Evolutionary conservation across 2,113 vertebrate species (phyloP), one percentile per base, ranked within the genome.

Genomic region (Entomyzon cyanotis): DNA sequence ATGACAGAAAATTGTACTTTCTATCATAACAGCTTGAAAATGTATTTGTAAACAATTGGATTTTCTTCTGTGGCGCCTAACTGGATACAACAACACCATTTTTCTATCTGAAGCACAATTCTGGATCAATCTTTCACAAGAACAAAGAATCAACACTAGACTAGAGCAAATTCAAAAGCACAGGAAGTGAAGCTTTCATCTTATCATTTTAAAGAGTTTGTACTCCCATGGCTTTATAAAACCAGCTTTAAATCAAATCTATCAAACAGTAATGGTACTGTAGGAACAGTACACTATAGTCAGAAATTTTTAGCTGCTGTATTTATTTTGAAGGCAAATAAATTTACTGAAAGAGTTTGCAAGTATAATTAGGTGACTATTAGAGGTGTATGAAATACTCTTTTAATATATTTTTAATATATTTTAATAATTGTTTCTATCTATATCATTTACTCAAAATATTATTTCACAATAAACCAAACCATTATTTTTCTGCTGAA

Each of bases 401-500:
- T 33, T 79, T 76, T 20, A 55, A 42, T 28, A 33, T 3, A 52
- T 93, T 93, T 67, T 46, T 33, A 37, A 37, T 37, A 42, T 68
- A 49, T 47, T 89, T 63, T 84, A 56, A 81, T 89, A 73, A 49
- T 41, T 78, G 52, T 55, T 94, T 60, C 30, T 87, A 9, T 15
- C 35, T 65, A 20, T 76, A 4, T 49, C 77, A 74, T 74, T 20
- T 25, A 58, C n/a, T 50, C 9, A 77, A 93, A 78, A 77, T 86
- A 2, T 68, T 93, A 78, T 35, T 59, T 35, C 90, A 16, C 23
- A 80, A 18, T 75, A 95, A 82, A 7, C 52, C 21, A 65, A 87
- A 58, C 14, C 23, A 68, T 91, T 97, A 90, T 90, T 93, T 94
- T 49, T 82, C 39, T 96, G 19, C 74, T 73, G 33, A 67, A 19